Base-by-base conservation (phyloP, 2,888 invertebrate species). In the Heterodera filipjevi region DNA sequence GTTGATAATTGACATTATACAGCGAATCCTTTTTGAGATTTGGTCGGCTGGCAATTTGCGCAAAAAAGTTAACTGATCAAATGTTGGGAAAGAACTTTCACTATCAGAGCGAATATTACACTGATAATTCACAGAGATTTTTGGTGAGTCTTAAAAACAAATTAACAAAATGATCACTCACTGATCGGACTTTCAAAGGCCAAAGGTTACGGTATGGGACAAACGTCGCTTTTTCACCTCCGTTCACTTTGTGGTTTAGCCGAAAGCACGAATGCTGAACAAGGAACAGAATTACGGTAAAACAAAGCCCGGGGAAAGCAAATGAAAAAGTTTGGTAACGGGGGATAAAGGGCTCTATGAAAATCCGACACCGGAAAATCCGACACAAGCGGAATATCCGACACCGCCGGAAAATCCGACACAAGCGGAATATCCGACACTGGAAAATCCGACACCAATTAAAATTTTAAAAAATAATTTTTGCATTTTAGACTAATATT, bases 161-260 rank as follows among this genome's bases (percentile, higher is more conserved):
- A 39, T 44, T 12, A 33, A 3, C 22, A 44, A 44, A 14, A 14
- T 27, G 27, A 27, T 27, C 59, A n/a, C n/a, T n/a, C n/a, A 59
- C 59, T 27, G 59, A 59, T 59, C 59, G 59, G 8, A 59, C 59
- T 27, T 59, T n/a, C 27, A 10, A 59, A 59, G 59, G 77, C 59
- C 46, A 64, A 49, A 27, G 66, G 49, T 30, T 87, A 86, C 71
- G 82, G 80, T 30, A 73, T 86, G 16, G 84, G 85, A 14, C 87
- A 87, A 76, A 82, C 82, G 10, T 85, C 85, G 22, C 81, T 86
- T 14, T 79, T 83, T 71, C 82, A 84, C 12, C 77, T 87, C 1
- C 87, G 87, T 87, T 83, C 84, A 14, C 77, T 86, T 32, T 84
- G 83, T 53, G 85, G 87, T 6, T 82, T 83, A 14, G 53, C 84